Base-by-base conservation (phyloP, 1,140 invertebrate species). In the Zaprionus taronus region DNA sequence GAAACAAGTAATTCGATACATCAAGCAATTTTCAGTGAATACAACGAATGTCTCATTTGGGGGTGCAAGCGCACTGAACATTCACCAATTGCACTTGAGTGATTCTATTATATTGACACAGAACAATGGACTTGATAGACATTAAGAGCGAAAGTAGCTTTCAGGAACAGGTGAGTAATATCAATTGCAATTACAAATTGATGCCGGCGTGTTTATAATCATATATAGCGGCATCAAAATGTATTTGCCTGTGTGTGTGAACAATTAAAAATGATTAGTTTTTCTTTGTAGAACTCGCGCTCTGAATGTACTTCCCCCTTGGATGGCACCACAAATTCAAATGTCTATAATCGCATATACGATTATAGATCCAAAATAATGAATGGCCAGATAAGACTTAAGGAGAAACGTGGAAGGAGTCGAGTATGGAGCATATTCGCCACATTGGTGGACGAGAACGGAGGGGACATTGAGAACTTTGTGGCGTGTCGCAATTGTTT, bases 401-500 rank as follows among this genome's bases (percentile, higher is more conserved):
- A 58, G 34, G 56, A 58, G 17, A 58, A 51, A 17, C 47, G 47
- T 11, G 47, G 47, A 38, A 17, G 31, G 2, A 36, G 56, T 31
- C 28, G 31, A 6, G 56, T 58, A n/a, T 58, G 56, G 56, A 58
- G 20, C 31, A 36, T 38, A 20, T 58, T 58, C 11, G 56, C 56
- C 31, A 9, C 56, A 36, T 22, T 58, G 12, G 56, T 58, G 0
- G 56, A 58, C 5, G 56, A 34, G 12, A 36, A 36, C 17, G 56
- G 56, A n/a, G 56, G 36, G 2, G 31, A 58, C 1, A 36, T 58
- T 7, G 56, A 58, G 11, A 17, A 58, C 7, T 58, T 58, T 36
- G 56, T 58, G 7, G 56, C 56, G 9, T 58, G 56, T 31, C 56
- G 56, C n/a, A 58, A n/a, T 11, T 58, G 56, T 22, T 58, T 58